These are phyloP conservation scores for Puntigrus tetrazona DNA, from an alignment of 2,113 vertebrate species.

Conservation along the genomic window DNA sequence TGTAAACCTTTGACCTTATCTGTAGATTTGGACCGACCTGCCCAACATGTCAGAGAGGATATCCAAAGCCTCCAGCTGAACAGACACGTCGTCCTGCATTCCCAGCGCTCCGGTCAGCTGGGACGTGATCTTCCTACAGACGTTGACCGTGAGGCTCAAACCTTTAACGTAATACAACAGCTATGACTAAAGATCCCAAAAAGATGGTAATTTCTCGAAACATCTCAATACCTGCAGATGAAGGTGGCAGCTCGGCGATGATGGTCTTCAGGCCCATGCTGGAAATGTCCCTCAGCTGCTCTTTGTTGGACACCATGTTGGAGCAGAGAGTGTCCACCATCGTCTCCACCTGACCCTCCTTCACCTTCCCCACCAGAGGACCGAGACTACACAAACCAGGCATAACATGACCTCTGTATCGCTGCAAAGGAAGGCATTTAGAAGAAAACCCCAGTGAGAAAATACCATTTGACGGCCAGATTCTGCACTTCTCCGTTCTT, in stretches of 20 bases:
- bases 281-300: conserved; percentile 91
- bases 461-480: conserved; percentile 91
- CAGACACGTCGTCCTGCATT: conserved; percentile 90
- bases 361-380: conserved; percentile 92
- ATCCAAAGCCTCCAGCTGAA: conserved; percentile 94
- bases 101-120: conserved; percentile 89
- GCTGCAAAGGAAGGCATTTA: neutral
- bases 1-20: too few relatives aligned
- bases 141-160: conserved; percentile 80
- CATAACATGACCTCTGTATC: neutral
- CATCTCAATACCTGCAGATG: conserved; percentile 79
- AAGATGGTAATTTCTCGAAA: too few relatives aligned
- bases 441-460: neutral
- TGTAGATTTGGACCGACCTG: conserved; percentile 74
- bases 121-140: conserved; percentile 92
- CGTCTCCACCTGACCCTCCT: conserved; percentile 93
- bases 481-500: conserved; percentile 97
- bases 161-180: conserved; percentile 68
- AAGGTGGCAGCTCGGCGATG: conserved; percentile 85
- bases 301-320: conserved; percentile 93
- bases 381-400: conserved; percentile 79
- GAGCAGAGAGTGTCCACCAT: conserved; percentile 91
- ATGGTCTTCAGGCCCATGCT: conserved; percentile 94
- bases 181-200: neutral
- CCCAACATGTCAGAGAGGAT: conserved; percentile 95